These are phyloP conservation scores for Natator depressus DNA, from an alignment of 2,113 vertebrate species.

Conservation along the genomic window DNA sequence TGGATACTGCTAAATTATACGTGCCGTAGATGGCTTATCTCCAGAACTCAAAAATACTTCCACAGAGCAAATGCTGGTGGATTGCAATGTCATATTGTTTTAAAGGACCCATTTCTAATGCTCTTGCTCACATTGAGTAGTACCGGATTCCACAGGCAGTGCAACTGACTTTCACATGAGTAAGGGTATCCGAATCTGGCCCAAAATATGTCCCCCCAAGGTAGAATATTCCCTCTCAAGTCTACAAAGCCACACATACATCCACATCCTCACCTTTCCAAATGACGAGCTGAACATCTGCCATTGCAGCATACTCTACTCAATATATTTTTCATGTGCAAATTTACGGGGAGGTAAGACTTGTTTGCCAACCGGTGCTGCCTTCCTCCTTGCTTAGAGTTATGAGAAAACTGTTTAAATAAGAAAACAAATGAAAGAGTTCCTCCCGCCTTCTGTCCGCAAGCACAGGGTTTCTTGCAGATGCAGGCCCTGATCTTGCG, in stretches of 20 bases:
- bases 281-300: background rate
- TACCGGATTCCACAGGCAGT: background rate
- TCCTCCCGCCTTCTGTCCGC: background rate
- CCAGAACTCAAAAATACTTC: background rate
- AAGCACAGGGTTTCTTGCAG: background rate
- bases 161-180: background rate
- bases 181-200: fast-evolving
- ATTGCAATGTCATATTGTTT: background rate
- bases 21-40: background rate
- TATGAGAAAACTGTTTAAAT: background rate
- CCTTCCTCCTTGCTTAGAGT: background rate
- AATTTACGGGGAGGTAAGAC: background rate
- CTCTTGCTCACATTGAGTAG: background rate
- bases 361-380: background rate
- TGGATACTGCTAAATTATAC: background rate
- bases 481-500: background rate
- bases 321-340: conserved; percentile 7
- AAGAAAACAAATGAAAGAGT: conserved; percentile 35
- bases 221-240: background rate
- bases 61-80: background rate
- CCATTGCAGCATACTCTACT: background rate
- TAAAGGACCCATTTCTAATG: background rate
- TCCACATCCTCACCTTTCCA: fast-evolving
- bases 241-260: background rate
- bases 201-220: fast-evolving